Evolutionary conservation across 2,888 invertebrate genomes (phyloP), one percentile per base, ranked within the genome.

Genomic region (Microctonus hyperodae): DNA sequence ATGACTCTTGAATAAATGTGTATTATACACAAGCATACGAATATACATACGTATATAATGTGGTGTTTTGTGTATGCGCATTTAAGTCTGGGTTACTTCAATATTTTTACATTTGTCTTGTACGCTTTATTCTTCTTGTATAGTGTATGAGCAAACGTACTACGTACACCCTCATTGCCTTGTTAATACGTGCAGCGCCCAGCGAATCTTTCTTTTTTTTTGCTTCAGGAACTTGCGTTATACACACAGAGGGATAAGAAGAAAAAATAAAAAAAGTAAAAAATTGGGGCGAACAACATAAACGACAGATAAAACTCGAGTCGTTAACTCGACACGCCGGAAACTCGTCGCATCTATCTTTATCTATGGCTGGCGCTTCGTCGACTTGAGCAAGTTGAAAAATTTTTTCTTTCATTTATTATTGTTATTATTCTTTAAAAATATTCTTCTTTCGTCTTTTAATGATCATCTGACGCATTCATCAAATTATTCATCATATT

Each of bases 241-340:
- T 31, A 25, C 11, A 23, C 28, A 20, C 28, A 57, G 25, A 44
- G 20, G 33, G n/a, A 40, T 25, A 13, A 37, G 20, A 40, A 37
- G n/a, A 58, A 20, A 25, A 60, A 61, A 25, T 40, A 16, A 7
- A 25, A 62, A 23, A 3, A 35, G 23, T 37, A n/a, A 37, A 55
- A 40, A 53, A 53, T 50, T 9, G 6, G 7, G 4, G 16, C 16
- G 44, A 7, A 16, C 16, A n/a, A 44, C 44, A 44, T 37, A 37
- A 37, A 31, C 73, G 75, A 78, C 76, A 75, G 75, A 79, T 78
- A 79, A 79, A 78, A 76, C 75, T 75, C 71, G 75, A 80, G 80
- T 82, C 79, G 79, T 81, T 82, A 81, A 81, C 78, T 81, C 81
- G 76, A 77, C 79, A 79, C 79, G 76, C 81, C 82, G 82, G 82